Evolutionary conservation across 1,140 invertebrate genomes (phyloP), one percentile per base, ranked within the genome.

Genomic region (Tigriopus japonicus): DNA sequence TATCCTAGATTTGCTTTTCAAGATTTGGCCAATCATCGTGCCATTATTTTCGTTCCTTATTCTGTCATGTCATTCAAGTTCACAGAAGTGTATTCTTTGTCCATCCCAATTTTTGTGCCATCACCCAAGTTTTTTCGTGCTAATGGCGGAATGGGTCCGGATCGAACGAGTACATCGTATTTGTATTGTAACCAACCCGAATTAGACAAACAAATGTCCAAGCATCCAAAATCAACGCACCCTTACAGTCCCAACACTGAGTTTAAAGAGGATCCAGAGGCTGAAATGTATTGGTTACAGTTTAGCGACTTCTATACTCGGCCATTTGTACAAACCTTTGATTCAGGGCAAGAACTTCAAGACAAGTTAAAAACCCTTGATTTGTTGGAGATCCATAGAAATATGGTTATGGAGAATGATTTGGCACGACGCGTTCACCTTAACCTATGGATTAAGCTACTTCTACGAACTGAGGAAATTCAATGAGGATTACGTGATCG

Each of bases 1-100:
- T 15, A 54, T 51, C 45, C 21, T 6, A 14, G 10, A 23, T 15
- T n/a, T 15, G 13, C 19, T 3, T n/a, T 21, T n/a, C n/a, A 54
- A 23, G 52, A 54, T 21, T 28, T 54, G n/a, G 24, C 35, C n/a
- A 28, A 23, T 21, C n/a, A 28, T 21, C 21, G 2, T 12, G 17
- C 17, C 17, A 54, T 54, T 13, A 54, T 54, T 6, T 54, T 23
- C 13, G 21, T 21, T 6, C 19, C 52, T 6, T 54, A 54, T 28
- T 23, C 19, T 28, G 52, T 54, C 17, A 54, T 54, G 52, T 54
- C 52, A 15, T 54, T 23, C 52, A 54, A 54, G 21, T 54, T 54
- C n/a, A 6, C 52, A 54, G 52, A 54, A 28, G 21, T 54, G 3
- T 54, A 54, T 54, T 14, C 21, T 6, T 23, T 54, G 52, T 21